A percentile compares a stretch with the other conserved stretches of the same genome.
phyloP scores from a whole-genome alignment of 2,888 invertebrate species.

The Folsomia candida region DNA sequence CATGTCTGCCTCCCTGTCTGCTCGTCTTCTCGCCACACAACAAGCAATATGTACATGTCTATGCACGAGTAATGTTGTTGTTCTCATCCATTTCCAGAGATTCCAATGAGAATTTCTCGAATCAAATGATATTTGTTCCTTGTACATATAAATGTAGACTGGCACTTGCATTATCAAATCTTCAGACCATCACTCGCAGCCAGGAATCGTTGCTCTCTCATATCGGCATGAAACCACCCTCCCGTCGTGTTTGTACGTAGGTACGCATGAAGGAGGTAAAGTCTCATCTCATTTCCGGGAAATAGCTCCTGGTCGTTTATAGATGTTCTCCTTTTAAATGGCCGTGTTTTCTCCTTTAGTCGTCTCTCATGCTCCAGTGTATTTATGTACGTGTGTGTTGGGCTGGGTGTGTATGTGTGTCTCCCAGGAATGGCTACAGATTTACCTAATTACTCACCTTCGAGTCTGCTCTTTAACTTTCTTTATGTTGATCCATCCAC shows the following conservation, averaged over 20 bases:
- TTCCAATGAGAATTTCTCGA: background rate
- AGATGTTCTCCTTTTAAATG: background rate
- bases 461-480: background rate
- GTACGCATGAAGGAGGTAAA: background rate
- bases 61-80: too few species aligned
- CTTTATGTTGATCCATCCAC: background rate
- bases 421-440: background rate
- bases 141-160: background rate
- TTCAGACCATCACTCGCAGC: background rate
- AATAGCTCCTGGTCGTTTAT: background rate
- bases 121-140: background rate
- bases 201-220: background rate
- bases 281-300: background rate
- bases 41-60: background rate
- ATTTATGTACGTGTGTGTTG: background rate
- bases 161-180: background rate
- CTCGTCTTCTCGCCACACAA: background rate
- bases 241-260: background rate
- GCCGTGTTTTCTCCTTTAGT: background rate
- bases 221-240: background rate
- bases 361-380: background rate
- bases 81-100: too few species aligned
- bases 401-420: background rate
- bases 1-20: background rate
- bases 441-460: background rate